Conservation (phyloP, 1,140 invertebrate genomes). For the Penaeus chinensis region DNA sequence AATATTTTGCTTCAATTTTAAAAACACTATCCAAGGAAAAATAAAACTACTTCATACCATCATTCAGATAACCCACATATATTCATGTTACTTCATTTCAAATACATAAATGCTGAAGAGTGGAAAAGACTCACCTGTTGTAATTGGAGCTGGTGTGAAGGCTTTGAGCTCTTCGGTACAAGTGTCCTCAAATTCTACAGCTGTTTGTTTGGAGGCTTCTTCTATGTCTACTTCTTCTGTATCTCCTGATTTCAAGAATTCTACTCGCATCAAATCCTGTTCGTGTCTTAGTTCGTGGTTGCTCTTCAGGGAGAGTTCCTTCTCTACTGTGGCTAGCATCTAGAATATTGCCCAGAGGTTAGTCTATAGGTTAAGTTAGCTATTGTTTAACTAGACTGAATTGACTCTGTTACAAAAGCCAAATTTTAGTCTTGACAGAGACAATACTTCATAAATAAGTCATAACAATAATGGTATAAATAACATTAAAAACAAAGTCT, state of each 20-base stretch:
- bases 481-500: too few species aligned
- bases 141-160: slow-evolving; percentile 76
- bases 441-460: too few species aligned
- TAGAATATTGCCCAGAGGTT: slow-evolving; percentile 63
- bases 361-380: too few species aligned
- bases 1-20: too few species aligned
- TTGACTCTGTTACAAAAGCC: neutral
- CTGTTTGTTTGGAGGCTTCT: slow-evolving; percentile 75
- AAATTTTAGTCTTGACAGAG: neutral
- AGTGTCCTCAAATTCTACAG: slow-evolving; percentile 83
- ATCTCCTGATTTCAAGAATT: slow-evolving; percentile 66
- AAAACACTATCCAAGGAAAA: too few species aligned
- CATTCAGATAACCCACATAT: too few species aligned
- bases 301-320: slow-evolving; percentile 83
- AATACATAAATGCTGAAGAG: neutral
- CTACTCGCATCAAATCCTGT: slow-evolving; percentile 70
- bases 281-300: slow-evolving; percentile 83
- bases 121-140: slow-evolving; percentile 72
- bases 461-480: too few species aligned
- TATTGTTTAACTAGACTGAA: neutral
- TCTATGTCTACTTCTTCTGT: slow-evolving; percentile 75
- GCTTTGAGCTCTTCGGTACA: slow-evolving; percentile 77
- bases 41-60: too few species aligned
- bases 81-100: neutral
- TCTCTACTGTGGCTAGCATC: slow-evolving; percentile 76